Conservation (phyloP, 1,140 invertebrate genomes). For the Bombus haemorrhoidalis region DNA sequence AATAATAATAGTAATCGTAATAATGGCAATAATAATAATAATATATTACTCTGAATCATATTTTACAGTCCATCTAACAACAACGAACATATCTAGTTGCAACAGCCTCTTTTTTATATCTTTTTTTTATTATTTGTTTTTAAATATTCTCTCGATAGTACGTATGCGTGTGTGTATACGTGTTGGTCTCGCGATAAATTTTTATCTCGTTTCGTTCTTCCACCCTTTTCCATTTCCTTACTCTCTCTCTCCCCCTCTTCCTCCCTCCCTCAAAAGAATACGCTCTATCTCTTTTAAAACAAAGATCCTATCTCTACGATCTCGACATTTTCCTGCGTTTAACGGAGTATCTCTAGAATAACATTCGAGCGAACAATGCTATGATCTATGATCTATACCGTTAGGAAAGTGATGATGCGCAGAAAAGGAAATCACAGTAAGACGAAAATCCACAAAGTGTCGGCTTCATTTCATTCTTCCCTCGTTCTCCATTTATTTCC, state of each 20-base stretch:
- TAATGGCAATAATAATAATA: slow-evolving; percentile 65
- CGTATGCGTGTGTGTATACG: neutral
- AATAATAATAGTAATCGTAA: slow-evolving; percentile 43
- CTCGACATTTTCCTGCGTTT: neutral
- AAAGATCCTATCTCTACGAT: neutral
- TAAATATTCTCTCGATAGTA: slow-evolving; percentile 52
- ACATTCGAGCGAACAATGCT: slow-evolving; percentile 43
- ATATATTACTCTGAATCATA: slow-evolving; percentile 73
- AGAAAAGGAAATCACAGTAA: slow-evolving; percentile 67
- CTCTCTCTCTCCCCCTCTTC: neutral
- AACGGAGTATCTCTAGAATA: slow-evolving; percentile 3
- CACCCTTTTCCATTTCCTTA: neutral
- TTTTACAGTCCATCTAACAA: slow-evolving; percentile 73
- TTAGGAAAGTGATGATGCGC: slow-evolving; percentile 50
- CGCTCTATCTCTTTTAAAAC: neutral
- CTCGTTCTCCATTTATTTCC: neutral
- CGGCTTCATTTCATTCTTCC: slow-evolving; percentile 10
- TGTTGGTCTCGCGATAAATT: slow-evolving; percentile 41
- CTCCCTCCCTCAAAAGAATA: neutral
- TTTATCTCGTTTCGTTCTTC: neutral
- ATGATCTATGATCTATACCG: slow-evolving; percentile 46
- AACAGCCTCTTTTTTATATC: slow-evolving; percentile 69
- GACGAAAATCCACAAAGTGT: slow-evolving; percentile 60
- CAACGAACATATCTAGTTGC: slow-evolving; percentile 69
- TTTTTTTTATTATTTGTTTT: slow-evolving; percentile 7